Conservation (phyloP, 2,888 invertebrate genomes). For the Drosophila anomalipes region DNA sequence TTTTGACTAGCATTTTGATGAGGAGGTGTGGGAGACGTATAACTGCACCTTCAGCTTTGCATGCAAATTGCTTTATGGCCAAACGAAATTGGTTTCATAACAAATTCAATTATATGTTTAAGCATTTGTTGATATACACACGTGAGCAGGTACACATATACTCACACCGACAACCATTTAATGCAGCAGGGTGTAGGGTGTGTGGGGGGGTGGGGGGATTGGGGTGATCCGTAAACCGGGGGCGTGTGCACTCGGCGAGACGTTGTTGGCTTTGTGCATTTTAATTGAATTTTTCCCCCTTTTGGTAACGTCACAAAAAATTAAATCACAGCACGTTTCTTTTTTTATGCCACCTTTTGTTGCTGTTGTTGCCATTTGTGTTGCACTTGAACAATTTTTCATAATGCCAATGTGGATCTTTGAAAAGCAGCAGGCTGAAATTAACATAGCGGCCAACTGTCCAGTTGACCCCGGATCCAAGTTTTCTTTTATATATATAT, state of each 20-base stretch:
- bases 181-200: background rate
- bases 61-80: conserved; percentile 63
- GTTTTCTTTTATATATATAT: background rate
- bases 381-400: conserved; percentile 75
- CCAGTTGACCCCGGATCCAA: conserved; percentile 47
- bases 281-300: conserved; percentile 72
- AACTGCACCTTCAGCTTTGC: conserved; percentile 40
- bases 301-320: conserved; percentile 65
- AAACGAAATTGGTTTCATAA: conserved; percentile 70
- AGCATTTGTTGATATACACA: conserved; percentile 66
- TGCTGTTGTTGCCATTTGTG: conserved; percentile 32
- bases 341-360: conserved; percentile 11
- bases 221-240: background rate
- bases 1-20: background rate
- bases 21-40: background rate
- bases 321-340: conserved; percentile 75
- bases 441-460: conserved; percentile 74
- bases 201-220: background rate
- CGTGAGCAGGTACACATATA: conserved; percentile 51
- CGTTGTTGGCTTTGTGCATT: conserved; percentile 73
- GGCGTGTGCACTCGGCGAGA: conserved; percentile 59
- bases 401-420: conserved; percentile 60
- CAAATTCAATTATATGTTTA: conserved; percentile 76
- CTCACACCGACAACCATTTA: background rate
- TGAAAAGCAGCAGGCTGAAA: conserved; percentile 53